Evolutionary conservation across 2,113 vertebrate genomes (phyloP).

Genomic region (Motacilla alba): DNA sequence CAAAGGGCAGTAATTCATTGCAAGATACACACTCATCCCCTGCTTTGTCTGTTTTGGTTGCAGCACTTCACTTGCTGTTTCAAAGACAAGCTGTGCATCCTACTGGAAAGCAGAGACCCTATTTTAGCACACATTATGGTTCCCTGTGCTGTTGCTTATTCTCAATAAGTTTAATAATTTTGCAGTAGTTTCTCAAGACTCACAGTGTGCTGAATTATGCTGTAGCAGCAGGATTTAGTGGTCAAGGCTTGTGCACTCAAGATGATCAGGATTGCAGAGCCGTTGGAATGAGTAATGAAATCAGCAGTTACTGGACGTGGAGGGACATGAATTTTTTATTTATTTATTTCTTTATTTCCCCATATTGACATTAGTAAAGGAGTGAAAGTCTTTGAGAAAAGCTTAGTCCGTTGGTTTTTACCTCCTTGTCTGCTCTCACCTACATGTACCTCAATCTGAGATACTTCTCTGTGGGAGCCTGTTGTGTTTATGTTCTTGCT

Average conservation of each 20-base stretch:
- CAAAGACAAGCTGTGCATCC: background rate
- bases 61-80: background rate
- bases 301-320: background rate
- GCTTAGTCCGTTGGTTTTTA: fast-evolving
- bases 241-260: background rate
- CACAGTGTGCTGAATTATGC: background rate
- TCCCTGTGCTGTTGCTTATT: background rate
- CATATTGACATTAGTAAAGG: background rate
- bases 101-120: background rate
- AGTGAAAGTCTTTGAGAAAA: background rate
- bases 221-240: background rate
- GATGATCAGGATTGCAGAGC: background rate
- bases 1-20: background rate
- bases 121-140: background rate
- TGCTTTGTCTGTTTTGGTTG: background rate
- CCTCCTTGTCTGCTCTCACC: background rate
- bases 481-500: background rate
- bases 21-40: background rate
- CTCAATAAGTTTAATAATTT: background rate
- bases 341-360: background rate
- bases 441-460: background rate
- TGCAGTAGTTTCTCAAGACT: background rate
- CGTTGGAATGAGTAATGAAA: background rate
- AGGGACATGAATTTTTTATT: background rate
- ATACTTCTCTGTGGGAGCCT: background rate